Percentiles rank a stretch among this genome's conserved stretches.
Conservation (phyloP, 2,113 vertebrate genomes). For the Corydoras maculifer region DNA sequence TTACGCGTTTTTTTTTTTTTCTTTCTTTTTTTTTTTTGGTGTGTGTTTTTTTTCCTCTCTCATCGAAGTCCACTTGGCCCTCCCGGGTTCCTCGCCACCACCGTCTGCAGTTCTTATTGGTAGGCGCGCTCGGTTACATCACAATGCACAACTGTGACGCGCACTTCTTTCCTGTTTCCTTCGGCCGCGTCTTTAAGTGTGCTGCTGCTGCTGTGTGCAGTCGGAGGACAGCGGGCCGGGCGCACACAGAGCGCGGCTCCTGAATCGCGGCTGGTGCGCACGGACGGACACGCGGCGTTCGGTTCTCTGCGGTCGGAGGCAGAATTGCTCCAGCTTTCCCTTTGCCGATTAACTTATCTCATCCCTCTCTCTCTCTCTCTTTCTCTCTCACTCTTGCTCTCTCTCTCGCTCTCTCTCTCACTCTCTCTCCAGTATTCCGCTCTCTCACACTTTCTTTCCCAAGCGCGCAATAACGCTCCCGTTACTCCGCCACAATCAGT, state of each 20-base stretch:
- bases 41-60: not conserved
- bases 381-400: not conserved
- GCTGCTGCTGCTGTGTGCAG: slow-evolving; percentile 1
- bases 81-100: slow-evolving; percentile 24
- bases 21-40: not conserved
- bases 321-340: slow-evolving; percentile 4
- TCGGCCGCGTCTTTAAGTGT: slow-evolving; percentile 30
- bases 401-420: not conserved
- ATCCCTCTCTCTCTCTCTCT: not conserved
- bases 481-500: slow-evolving; percentile 6
- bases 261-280: slow-evolving; percentile 12
- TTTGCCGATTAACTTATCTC: not conserved
- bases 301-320: not conserved
- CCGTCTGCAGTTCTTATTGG: slow-evolving; percentile 33
- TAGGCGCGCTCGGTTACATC: slow-evolving; percentile 16
- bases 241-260: slow-evolving; percentile 9
- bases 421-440: not conserved
- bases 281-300: not conserved
- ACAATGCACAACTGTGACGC: slow-evolving; percentile 28
- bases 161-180: slow-evolving; percentile 30
- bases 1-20: not conserved
- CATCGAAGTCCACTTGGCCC: slow-evolving; percentile 44
- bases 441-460: slow-evolving; percentile 8
- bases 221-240: slow-evolving; percentile 27
- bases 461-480: slow-evolving; percentile 13